A percentile compares a stretch with the other conserved stretches of the same genome.
Conservation (phyloP, 2,888 invertebrate genomes). For the Microdon myrmicae region DNA sequence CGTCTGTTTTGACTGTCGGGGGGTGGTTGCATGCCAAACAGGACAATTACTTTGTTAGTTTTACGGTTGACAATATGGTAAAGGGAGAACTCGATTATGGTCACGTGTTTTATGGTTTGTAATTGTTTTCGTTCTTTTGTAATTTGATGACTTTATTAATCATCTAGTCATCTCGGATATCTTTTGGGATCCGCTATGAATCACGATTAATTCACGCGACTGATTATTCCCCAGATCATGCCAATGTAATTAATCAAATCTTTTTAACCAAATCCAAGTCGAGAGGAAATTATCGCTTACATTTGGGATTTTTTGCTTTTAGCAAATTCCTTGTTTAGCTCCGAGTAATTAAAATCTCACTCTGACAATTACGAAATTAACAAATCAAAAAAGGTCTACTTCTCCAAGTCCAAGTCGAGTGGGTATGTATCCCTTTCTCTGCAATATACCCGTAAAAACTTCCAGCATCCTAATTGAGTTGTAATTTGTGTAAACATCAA, state of each 20-base stretch:
- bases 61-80: slow-evolving; percentile 19
- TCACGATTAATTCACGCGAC: too few species aligned
- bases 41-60: slow-evolving; percentile 39
- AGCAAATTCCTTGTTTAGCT: slow-evolving; percentile 21
- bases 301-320: slow-evolving; percentile 19
- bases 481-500: slow-evolving; percentile 57
- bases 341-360: slow-evolving; percentile 40
- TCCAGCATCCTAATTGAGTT: slow-evolving; percentile 55
- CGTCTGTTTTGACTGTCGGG: slow-evolving; percentile 66
- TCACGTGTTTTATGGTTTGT: slow-evolving; percentile 35
- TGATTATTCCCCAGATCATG: too few species aligned
- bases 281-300: slow-evolving; percentile 10
- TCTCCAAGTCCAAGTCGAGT: too few species aligned
- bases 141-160: too few species aligned
- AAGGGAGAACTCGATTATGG: not conserved
- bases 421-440: slow-evolving; percentile 1
- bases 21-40: slow-evolving; percentile 39
- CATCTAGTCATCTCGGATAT: too few species aligned
- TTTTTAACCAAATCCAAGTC: too few species aligned
- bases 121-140: slow-evolving; percentile 38
- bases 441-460: slow-evolving; percentile 20
- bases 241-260: too few species aligned
- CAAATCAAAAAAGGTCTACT: slow-evolving; percentile 32
- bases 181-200: too few species aligned
- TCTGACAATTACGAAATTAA: slow-evolving; percentile 48